phyloP scores from a whole-genome alignment of 1,140 invertebrate genomes.

The Penaeus japonicus region DNA sequence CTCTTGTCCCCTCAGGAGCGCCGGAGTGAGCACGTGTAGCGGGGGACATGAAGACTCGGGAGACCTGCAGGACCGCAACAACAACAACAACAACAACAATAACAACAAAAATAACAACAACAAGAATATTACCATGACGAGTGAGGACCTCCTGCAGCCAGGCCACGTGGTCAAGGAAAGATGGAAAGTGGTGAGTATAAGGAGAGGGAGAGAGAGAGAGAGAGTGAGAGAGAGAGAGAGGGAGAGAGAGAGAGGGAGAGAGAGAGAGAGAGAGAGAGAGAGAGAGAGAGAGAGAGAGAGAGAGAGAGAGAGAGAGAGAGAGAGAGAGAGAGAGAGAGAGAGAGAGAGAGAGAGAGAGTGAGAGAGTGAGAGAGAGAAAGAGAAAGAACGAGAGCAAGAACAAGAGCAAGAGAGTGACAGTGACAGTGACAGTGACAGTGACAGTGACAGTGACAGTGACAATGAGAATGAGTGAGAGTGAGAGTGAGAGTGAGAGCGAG shows the following conservation, averaged over 20 bases:
- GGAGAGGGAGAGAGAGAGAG: background rate
- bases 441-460: too few relatives aligned
- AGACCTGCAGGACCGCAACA: constrained; percentile 47
- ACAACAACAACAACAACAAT: constrained; percentile 41
- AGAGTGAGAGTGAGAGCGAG: too few relatives aligned
- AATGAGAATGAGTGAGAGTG: too few relatives aligned
- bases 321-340: background rate
- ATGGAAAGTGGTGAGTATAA: constrained; percentile 88
- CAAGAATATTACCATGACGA: constrained; percentile 59
- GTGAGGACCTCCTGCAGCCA: constrained; percentile 91
- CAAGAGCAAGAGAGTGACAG: background rate
- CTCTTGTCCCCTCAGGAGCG: constrained; percentile 20
- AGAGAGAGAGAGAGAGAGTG: background rate
- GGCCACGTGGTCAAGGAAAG: constrained; percentile 96
- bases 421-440: too few relatives aligned
- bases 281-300: background rate
- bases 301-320: background rate
- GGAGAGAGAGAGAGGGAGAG: background rate
- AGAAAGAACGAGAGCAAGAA: background rate
- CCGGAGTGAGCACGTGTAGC: constrained; percentile 51
- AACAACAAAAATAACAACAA: constrained; percentile 27
- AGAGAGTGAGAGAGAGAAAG: background rate
- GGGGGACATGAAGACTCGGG: constrained; percentile 54
- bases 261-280: background rate
- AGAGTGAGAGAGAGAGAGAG: background rate